A percentile compares a stretch with the other conserved stretches of the same genome.
These are phyloP conservation scores for Indicator maculatus DNA, from an alignment of 2,113 vertebrate species.

Conservation along the genomic window DNA sequence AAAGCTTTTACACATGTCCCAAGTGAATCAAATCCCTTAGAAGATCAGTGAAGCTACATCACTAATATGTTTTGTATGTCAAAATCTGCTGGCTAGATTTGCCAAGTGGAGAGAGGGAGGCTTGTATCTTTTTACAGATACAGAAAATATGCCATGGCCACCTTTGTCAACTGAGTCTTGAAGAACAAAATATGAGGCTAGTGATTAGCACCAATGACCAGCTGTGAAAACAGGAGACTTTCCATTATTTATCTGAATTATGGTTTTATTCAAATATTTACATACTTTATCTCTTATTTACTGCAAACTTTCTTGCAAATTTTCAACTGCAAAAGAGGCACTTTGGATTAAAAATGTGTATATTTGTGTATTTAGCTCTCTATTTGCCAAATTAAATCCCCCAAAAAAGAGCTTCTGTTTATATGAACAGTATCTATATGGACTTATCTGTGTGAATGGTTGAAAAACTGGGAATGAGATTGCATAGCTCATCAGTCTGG, in stretches of 20 bases:
- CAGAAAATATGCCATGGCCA: not conserved
- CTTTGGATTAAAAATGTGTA: not conserved
- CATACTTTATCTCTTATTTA: constrained; percentile 77
- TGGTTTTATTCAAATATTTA: constrained; percentile 77
- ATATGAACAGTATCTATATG: not conserved
- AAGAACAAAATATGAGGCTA: constrained; percentile 62
- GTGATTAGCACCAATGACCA: constrained; percentile 72
- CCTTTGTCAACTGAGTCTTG: not conserved
- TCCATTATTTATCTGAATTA: constrained; percentile 75
- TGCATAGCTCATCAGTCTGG: not conserved
- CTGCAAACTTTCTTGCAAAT: constrained; percentile 34
- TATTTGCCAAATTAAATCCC: constrained; percentile 13
- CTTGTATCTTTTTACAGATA: not conserved
- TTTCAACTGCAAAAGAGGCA: not conserved
- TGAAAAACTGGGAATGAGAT: not conserved
- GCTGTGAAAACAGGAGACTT: constrained; percentile 80
- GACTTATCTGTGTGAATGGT: not conserved
- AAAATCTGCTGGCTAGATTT: not conserved
- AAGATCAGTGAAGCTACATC: not conserved
- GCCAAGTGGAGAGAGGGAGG: not conserved
- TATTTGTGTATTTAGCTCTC: not conserved
- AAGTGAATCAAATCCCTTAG: not conserved
- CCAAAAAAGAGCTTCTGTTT: not conserved
- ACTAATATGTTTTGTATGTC: not conserved
- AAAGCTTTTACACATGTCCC: not conserved